A percentile compares a stretch with the other conserved stretches of the same genome.
Conservation (phyloP, 2,113 vertebrate genomes). For the Mustelus asterias region DNA sequence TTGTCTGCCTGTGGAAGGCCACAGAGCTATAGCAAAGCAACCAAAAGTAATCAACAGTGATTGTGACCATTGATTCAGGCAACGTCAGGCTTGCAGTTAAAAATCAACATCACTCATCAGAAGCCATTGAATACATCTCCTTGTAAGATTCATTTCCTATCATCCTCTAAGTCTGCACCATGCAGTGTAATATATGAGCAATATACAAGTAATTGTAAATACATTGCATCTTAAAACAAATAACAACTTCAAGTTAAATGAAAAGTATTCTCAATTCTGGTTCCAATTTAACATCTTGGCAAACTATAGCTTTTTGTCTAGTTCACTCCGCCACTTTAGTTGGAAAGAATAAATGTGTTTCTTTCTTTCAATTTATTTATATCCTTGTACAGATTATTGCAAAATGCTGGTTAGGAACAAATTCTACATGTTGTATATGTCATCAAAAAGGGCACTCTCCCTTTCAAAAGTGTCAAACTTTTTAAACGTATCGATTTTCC, state of each 20-base stretch:
- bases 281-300: not conserved
- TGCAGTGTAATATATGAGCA: not conserved
- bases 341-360: not conserved
- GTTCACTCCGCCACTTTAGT: not conserved
- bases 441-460: not conserved
- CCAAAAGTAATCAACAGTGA: not conserved
- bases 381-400: not conserved
- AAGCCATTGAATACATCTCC: not conserved
- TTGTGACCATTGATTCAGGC: not conserved
- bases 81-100: not conserved
- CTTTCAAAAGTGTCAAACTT: not conserved
- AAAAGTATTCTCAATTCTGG: not conserved
- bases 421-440: not conserved
- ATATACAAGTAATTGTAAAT: not conserved
- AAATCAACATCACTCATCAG: not conserved
- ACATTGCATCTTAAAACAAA: not conserved
- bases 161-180: not conserved
- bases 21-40: not conserved
- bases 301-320: not conserved
- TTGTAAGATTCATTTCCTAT: not conserved
- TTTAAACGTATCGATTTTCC: not conserved
- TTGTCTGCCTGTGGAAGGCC: not conserved
- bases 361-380: not conserved
- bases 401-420: not conserved
- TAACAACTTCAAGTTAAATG: not conserved